Evolutionary conservation across 53 echinoderm and acorn worm species (phyloP).

Genomic region (Pentamera pediparva): DNA sequence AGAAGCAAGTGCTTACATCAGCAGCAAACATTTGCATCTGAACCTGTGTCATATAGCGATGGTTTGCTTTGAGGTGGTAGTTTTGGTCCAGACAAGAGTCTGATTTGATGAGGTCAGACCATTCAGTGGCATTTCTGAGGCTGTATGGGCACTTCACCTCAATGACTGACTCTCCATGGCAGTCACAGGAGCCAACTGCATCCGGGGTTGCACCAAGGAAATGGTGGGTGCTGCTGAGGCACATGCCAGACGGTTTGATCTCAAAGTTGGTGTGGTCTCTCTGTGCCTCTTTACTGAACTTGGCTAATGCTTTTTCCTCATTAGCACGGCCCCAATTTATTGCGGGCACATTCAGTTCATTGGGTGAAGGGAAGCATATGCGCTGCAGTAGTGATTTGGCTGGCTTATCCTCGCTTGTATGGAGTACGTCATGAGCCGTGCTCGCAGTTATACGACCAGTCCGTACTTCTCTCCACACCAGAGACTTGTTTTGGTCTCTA

Average conservation of each 20-base stretch:
- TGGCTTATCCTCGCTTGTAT: slow-evolving; percentile 34
- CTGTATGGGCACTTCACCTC: slow-evolving; percentile 44
- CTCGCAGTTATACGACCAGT: slow-evolving; percentile 35
- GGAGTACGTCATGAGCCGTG: slow-evolving; percentile 20
- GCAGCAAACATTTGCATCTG: slow-evolving; percentile 44
- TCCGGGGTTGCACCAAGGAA: slow-evolving; percentile 43
- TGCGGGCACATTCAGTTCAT: slow-evolving; percentile 9
- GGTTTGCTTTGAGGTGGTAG: slow-evolving; percentile 8
- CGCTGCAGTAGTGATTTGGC: slow-evolving; percentile 20
- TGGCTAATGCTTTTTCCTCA: slow-evolving; percentile 25
- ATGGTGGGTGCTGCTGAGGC: background rate
- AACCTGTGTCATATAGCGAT: slow-evolving; percentile 29
- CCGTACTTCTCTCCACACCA: slow-evolving; percentile 32
- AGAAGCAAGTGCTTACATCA: slow-evolving; percentile 6
- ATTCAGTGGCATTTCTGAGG: background rate
- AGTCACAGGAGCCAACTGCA: slow-evolving; percentile 8
- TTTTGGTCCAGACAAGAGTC: background rate
- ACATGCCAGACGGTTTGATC: slow-evolving; percentile 14
- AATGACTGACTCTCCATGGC: slow-evolving; percentile 9
- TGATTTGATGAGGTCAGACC: background rate
- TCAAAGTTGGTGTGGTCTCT: no score
- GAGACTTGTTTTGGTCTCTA: slow-evolving; percentile 8
- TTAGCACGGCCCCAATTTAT: slow-evolving; percentile 42
- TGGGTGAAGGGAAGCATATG: slow-evolving; percentile 20
- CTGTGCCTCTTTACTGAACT: no score